Evolutionary conservation across 2,888 invertebrate genomes (phyloP).

Genomic region (Aradus depressus): DNA sequence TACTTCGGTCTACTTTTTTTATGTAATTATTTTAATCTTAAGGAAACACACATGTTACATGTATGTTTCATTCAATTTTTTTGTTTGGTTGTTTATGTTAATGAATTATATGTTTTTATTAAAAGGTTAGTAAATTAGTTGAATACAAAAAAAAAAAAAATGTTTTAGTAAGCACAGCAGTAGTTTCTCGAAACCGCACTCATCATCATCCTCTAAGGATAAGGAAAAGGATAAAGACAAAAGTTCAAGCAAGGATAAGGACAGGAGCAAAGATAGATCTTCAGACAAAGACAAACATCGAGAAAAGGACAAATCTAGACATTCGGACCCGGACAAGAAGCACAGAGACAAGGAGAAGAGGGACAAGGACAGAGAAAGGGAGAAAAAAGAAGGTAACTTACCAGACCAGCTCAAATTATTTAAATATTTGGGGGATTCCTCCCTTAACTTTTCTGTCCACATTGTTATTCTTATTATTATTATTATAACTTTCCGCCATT

Average conservation of each 20-base stretch:
- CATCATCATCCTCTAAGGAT: no score
- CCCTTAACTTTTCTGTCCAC: no score
- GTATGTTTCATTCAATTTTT: not conserved
- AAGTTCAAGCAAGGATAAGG: slow-evolving; percentile 26
- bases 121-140: slow-evolving; percentile 28
- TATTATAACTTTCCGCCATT: no score
- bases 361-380: slow-evolving; percentile 31
- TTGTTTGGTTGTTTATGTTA: not conserved
- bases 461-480: no score
- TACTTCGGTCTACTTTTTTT: no score
- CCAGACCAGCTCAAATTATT: no score
- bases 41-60: no score
- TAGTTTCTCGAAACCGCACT: slow-evolving; percentile 34
- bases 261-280: slow-evolving; percentile 26
- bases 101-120: not conserved
- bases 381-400: slow-evolving; percentile 34
- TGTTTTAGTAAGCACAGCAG: slow-evolving; percentile 19
- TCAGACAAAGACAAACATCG: slow-evolving; percentile 37
- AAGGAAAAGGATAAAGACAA: slow-evolving; percentile 30
- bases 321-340: slow-evolving; percentile 30
- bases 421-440: no score
- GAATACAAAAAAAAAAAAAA: slow-evolving; percentile 33
- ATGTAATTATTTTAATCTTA: no score
- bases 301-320: slow-evolving; percentile 32
- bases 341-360: no score